These are phyloP conservation scores for Automeris io DNA, from an alignment of 2,888 invertebrate species.

Conservation along the genomic window DNA sequence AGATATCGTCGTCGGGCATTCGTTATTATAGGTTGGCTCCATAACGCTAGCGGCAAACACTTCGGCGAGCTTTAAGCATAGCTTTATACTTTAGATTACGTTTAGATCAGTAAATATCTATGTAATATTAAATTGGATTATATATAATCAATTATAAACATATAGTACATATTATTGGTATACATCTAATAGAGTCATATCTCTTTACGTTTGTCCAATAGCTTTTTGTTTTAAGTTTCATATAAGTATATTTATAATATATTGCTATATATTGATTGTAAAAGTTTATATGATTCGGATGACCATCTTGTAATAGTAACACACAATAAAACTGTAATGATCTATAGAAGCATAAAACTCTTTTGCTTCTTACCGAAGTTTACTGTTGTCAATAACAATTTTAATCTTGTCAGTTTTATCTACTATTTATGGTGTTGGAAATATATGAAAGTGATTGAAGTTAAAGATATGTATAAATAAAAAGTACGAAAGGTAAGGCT, in stretches of 20 bases:
- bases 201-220: too few species aligned
- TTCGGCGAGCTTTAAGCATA: background rate
- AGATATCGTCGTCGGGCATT: constrained; percentile 54
- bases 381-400: background rate
- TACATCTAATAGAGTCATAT: too few species aligned
- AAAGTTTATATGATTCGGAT: background rate
- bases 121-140: too few species aligned
- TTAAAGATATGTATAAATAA: constrained; percentile 11
- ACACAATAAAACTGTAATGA: background rate
- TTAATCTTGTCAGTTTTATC: background rate
- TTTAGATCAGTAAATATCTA: too few species aligned
- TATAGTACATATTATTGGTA: too few species aligned
- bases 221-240: too few species aligned
- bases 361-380: background rate
- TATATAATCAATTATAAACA: too few species aligned
- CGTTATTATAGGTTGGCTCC: constrained; percentile 51
- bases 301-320: background rate
- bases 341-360: background rate
- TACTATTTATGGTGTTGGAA: background rate
- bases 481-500: constrained; percentile 18
- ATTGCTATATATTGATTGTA: too few species aligned
- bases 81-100: background rate
- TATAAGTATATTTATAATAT: too few species aligned
- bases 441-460: constrained; percentile 2
- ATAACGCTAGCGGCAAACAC: constrained; percentile 27